Percentiles rank a stretch among this genome's conserved stretches.
Conservation (phyloP, 30 jellyfish, hydroid and myxozoan genomes). For the Aurelia sp. region DNA sequence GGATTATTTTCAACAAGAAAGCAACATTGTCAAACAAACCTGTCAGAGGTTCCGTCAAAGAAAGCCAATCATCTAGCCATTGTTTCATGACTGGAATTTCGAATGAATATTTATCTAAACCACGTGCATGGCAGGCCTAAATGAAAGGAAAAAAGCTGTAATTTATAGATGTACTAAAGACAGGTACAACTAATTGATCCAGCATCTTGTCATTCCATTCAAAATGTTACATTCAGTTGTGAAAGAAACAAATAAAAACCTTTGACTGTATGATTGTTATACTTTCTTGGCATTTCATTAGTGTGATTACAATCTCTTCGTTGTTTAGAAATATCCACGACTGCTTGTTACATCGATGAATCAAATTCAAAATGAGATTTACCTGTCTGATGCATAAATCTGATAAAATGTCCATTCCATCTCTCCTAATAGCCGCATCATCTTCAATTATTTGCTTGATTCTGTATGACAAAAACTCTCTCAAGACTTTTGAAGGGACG, state of each 20-base stretch:
- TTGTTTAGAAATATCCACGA: too few relatives aligned
- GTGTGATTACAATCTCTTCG: too few relatives aligned
- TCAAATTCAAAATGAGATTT: not conserved
- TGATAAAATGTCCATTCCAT: slow-evolving; percentile 71
- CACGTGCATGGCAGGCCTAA: slow-evolving; percentile 94
- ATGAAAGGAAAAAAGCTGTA: not conserved
- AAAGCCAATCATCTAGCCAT: slow-evolving; percentile 86
- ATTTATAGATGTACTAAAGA: not conserved
- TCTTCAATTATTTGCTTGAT: slow-evolving; percentile 77
- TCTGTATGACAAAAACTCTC: slow-evolving; percentile 70
- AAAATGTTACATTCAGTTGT: too few relatives aligned
- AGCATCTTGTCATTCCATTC: too few relatives aligned
- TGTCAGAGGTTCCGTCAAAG: slow-evolving; percentile 50
- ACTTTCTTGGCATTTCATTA: too few relatives aligned
- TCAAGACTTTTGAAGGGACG: slow-evolving; percentile 79
- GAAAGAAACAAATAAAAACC: too few relatives aligned
- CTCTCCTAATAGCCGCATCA: slow-evolving; percentile 89
- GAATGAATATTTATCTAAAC: slow-evolving; percentile 80
- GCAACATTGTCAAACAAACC: slow-evolving; percentile 23
- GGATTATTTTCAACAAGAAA: too few relatives aligned
- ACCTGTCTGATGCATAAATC: slow-evolving; percentile 82
- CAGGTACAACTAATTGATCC: too few relatives aligned
- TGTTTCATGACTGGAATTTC: slow-evolving; percentile 39
- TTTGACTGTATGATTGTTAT: too few relatives aligned
- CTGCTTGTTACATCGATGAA: too few relatives aligned